phyloP scores from a whole-genome alignment of 2,113 vertebrate genomes.

The Isurus oxyrinchus region DNA sequence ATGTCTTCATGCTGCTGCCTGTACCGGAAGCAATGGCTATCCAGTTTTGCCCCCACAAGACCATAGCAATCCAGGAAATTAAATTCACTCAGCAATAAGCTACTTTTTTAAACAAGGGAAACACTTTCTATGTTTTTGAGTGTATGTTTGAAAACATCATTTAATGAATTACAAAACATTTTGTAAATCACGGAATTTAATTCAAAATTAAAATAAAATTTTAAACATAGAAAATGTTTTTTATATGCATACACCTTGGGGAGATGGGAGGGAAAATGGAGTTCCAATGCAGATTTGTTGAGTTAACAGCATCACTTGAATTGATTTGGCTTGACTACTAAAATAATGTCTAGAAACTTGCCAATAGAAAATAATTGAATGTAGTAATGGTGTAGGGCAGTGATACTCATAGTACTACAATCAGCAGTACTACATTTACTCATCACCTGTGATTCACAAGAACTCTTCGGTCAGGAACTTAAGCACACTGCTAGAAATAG shows the following conservation, averaged over 20 bases:
- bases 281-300: neutral
- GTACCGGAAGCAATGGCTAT: neutral
- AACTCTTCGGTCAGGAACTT: neutral
- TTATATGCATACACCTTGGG: neutral
- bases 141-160: neutral
- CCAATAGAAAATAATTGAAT: neutral
- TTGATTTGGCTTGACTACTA: neutral
- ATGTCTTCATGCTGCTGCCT: neutral
- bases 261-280: neutral
- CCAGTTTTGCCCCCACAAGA: neutral
- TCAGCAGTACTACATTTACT: neutral
- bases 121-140: neutral
- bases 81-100: neutral
- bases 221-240: neutral
- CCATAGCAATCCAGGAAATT: neutral
- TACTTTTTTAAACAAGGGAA: neutral
- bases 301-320: neutral
- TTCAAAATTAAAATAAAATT: neutral
- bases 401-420: neutral
- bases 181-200: neutral
- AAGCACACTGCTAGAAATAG: neutral
- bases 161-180: neutral
- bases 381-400: neutral
- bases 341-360: neutral
- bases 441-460: neutral